Evolutionary conservation across 2,113 vertebrate genomes (phyloP).

Genomic region (Chloroceryle aenea): DNA sequence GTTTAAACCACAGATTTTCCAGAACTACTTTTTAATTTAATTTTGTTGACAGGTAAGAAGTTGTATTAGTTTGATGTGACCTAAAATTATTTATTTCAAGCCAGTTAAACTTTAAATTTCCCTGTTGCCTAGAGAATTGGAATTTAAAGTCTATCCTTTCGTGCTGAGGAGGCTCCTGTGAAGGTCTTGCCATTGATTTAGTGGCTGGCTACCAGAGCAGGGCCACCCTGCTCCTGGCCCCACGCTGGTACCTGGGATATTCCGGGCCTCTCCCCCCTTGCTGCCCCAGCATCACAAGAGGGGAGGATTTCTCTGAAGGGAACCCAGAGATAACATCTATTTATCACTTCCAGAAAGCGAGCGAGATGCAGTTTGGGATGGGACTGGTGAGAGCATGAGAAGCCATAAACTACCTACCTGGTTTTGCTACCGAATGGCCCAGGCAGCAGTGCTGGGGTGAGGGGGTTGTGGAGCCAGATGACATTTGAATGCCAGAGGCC

Average conservation of each 20-base stretch:
- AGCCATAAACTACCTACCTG: background rate
- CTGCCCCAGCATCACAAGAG: background rate
- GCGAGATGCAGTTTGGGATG: background rate
- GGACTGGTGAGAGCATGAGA: background rate
- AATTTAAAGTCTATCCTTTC: background rate
- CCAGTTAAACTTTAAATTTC: background rate
- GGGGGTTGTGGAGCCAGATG: background rate
- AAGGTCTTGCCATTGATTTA: background rate
- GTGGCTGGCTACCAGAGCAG: background rate
- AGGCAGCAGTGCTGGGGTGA: background rate
- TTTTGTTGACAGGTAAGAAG: background rate
- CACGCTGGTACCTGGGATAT: background rate
- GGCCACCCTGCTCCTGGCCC: background rate
- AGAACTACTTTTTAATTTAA: background rate
- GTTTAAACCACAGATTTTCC: background rate
- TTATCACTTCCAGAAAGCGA: background rate
- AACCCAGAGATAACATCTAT: background rate
- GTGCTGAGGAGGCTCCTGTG: background rate
- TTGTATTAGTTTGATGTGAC: background rate
- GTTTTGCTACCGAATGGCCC: background rate
- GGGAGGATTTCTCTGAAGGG: background rate
- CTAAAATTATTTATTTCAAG: background rate
- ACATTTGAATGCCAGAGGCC: no score
- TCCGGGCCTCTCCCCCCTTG: background rate
- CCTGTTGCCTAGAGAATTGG: background rate